These are phyloP conservation scores for Cotesia typhae DNA, from an alignment of 1,140 invertebrate species.

Conservation along the genomic window DNA sequence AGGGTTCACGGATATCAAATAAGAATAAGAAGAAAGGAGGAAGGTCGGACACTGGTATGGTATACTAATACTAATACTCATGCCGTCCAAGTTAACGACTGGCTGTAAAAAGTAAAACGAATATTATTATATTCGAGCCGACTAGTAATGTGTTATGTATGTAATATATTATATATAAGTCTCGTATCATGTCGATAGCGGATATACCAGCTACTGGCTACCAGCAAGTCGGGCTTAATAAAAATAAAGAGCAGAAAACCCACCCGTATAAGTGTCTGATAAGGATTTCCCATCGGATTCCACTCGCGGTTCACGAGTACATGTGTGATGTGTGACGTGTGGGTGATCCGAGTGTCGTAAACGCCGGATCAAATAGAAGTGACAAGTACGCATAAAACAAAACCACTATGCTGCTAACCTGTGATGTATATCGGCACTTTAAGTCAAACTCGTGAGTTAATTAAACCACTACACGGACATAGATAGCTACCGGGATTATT, in stretches of 20 bases:
- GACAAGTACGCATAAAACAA: slow-evolving; percentile 21
- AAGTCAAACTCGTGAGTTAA: neutral
- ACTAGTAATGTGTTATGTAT: slow-evolving; percentile 12
- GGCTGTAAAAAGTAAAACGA: slow-evolving; percentile 45
- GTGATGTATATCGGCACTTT: neutral
- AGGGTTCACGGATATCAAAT: neutral
- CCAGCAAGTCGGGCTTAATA: neutral
- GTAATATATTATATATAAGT: too few species aligned
- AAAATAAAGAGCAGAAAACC: neutral
- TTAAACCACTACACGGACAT: neutral
- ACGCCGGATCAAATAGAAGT: slow-evolving; percentile 8
- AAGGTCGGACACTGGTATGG: too few species aligned
- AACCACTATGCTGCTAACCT: slow-evolving; percentile 13
- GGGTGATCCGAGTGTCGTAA: neutral
- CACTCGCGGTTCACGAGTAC: too few species aligned
- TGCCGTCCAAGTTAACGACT: slow-evolving; percentile 41
- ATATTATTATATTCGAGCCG: slow-evolving; percentile 34
- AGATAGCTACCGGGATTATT: neutral
- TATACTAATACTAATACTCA: neutral
- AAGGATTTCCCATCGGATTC: slow-evolving; percentile 25
- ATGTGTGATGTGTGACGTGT: too few species aligned
- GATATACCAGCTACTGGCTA: neutral
- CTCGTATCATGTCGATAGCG: slow-evolving; percentile 27
- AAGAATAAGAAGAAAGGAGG: too few species aligned
- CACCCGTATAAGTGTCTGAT: slow-evolving; percentile 1